A percentile compares a stretch with the other conserved stretches of the same genome.
These are phyloP conservation scores for Monodelphis domestica DNA, from an alignment of 2,797 vertebrate species.

Conservation along the genomic window DNA sequence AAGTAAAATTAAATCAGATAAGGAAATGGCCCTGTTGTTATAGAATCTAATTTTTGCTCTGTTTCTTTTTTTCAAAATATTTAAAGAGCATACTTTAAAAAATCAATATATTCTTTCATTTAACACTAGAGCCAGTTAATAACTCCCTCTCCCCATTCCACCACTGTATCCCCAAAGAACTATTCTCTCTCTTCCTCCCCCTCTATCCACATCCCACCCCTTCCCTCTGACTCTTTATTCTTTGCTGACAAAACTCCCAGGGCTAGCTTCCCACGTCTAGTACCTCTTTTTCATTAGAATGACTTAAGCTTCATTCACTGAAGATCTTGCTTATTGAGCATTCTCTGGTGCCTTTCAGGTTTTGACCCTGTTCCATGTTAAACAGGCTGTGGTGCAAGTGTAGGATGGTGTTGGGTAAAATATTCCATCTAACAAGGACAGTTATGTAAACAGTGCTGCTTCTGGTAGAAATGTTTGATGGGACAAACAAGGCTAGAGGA, in stretches of 20 bases:
- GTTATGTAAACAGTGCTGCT: slow-evolving; percentile 74
- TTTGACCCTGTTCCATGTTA: slow-evolving; percentile 82
- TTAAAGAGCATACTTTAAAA: slow-evolving; percentile 4
- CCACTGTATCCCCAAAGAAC: background rate
- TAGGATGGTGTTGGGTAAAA: slow-evolving; percentile 78
- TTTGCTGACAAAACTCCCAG: slow-evolving; percentile 69
- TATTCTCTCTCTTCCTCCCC: background rate
- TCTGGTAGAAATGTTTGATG: slow-evolving; percentile 71
- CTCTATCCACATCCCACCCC: background rate
- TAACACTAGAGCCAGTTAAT: background rate
- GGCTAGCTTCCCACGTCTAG: slow-evolving; percentile 67
- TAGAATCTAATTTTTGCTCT: background rate
- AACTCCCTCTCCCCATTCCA: background rate
- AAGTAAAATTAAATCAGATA: background rate
- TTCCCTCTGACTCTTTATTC: slow-evolving; percentile 41
- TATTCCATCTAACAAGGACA: slow-evolving; percentile 73
- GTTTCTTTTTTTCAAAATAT: slow-evolving; percentile 22
- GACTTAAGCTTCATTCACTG: slow-evolving; percentile 67
- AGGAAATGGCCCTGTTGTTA: background rate
- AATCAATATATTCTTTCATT: background rate
- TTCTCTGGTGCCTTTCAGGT: slow-evolving; percentile 80
- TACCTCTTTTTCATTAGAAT: slow-evolving; percentile 57
- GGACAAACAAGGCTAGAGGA: slow-evolving; percentile 78
- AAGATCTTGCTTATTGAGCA: slow-evolving; percentile 65
- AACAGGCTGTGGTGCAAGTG: slow-evolving; percentile 72